Base-by-base conservation (phyloP, 2,797 vertebrate genomes). In the Fundulus diaphanus region DNA sequence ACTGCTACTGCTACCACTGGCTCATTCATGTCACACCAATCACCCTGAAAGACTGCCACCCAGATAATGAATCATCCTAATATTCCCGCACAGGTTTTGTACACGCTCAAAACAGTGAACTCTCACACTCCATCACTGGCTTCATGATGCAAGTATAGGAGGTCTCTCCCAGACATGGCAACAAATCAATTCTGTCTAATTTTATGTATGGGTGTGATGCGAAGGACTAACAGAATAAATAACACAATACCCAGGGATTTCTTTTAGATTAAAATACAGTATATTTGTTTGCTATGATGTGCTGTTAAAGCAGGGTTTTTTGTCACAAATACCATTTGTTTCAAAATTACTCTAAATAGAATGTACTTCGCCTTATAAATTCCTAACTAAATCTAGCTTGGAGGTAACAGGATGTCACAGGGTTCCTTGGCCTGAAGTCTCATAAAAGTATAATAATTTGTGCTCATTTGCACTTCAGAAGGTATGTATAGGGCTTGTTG, bases 381-480 rank as follows among this genome's bases (percentile, higher is more conserved):
- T 37, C 18, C 22, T 37, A 6, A 20, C 24, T 24, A 63, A 52
- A 59, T 46, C 3, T 35, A 69, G 11, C 72, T 51, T 49, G 42
- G 49, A 80, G 33, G 51, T 40, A 66, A 33, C 29, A 72, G 61
- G 66, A 70, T 49, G 75, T 22, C 52, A 48, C 48, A 66, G 44
- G 48, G 49, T 69, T 87, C 42, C 67, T 89, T 72, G 56, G 70
- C 61, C 68, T 31, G 22, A 78, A 75, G 16, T 74, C 54, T 70
- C 67, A 74, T 79, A 76, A 76, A 82, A 49, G 42, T 44, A 35
- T 87, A 68, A 88, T 89, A 85, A 86, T 82, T 80, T 85, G 68
- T 71, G 16, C 54, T 80, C 57, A 90, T 90, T 87, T 90, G 59
- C 87, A 92, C 87, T 87, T 91, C 83, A 90, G 88, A 91, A 68